Base-by-base conservation (phyloP, 2,888 invertebrate genomes). In the Panopea generosa region DNA sequence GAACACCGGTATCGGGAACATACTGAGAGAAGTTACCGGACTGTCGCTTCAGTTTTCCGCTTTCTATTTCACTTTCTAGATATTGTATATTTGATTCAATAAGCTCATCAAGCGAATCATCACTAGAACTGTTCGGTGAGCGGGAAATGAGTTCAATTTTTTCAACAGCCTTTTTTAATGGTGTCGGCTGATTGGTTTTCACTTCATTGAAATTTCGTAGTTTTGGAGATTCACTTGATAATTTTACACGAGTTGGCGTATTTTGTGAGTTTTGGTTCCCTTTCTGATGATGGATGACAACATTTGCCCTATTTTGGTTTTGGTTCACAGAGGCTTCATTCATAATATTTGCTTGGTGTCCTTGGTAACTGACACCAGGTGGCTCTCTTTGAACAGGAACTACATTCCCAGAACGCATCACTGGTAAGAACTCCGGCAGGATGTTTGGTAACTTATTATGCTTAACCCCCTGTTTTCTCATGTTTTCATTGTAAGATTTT, bases 71-170 rank as follows among this genome's bases (percentile, higher is more conserved):
- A 77, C 84, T 84, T 62, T 90, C 87, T n/a, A 90, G 72, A 67
- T 89, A 90, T 61, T 88, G 89, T 55, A 88, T 89, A 55, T 90
- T 90, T 11, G 89, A 89, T 67, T 89, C 87, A 18, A 90, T 85
- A 2, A 90, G 69, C 26, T 90, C 90, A 61, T 90, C 90, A n/a
- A 90, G 61, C 0, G 90, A 89, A 73, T 90, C 90, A 11, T 86
- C 87, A 75, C 71, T 81, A 18, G 81, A 81, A 63, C 86, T 86
- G 56, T 87, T 83, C 7, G 82, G 83, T 27, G 83, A 83, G 20
- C 82, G 67, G 27, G 71, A 77, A 52, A 61, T 77, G n/a, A 81
- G 40, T 70, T 84, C 83, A 45, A 80, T 77, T 59, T 76, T 79
- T 33, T 77, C 82, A 33, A 81, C 72, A 1, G 81, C 79, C 52